phyloP scores from a whole-genome alignment of 2,888 invertebrate genomes.

The Apocheima hispidaria region DNA sequence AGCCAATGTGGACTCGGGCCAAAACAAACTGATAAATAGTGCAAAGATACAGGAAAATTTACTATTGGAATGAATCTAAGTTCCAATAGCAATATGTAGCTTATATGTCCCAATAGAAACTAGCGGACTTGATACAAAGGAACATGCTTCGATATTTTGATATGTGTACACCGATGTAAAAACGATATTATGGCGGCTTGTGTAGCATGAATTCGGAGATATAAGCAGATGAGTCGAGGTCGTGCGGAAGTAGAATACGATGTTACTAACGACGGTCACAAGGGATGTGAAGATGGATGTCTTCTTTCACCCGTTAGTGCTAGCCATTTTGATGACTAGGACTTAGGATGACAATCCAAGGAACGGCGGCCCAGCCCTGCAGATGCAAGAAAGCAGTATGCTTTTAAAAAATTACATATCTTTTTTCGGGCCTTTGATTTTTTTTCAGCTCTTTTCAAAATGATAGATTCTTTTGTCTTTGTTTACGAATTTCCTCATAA shows the following conservation, averaged over 20 bases:
- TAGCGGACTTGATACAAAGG: neutral
- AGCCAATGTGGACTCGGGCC: neutral
- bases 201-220: no score
- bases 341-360: neutral
- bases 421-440: no score
- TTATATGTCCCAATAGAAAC: neutral
- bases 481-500: no score
- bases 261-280: neutral
- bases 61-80: neutral
- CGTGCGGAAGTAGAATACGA: neutral
- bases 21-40: neutral
- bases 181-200: neutral
- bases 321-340: no score
- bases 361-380: neutral
- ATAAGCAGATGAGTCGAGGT: neutral
- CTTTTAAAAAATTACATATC: no score
- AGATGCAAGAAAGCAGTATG: neutral
- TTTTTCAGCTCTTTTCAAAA: no score
- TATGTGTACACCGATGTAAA: no score
- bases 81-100: neutral
- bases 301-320: neutral
- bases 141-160: neutral
- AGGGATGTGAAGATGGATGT: neutral
- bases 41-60: neutral
- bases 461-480: no score